Percentiles rank a stretch among this genome's conserved stretches.
Evolutionary conservation across 2,888 invertebrate genomes (phyloP).

Genomic region (Drosophila maculinotata): DNA sequence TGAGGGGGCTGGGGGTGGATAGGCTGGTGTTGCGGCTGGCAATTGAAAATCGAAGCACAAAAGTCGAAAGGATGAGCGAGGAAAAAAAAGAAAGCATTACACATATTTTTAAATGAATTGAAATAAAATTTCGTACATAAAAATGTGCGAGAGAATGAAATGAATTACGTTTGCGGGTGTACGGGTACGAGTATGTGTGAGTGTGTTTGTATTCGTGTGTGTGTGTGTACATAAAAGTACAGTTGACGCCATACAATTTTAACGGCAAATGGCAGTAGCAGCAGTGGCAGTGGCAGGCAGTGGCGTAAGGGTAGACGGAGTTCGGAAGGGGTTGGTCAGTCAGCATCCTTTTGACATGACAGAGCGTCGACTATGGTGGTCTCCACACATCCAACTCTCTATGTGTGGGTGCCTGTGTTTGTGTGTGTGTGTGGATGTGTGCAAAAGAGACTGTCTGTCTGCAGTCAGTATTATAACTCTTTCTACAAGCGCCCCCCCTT

Average conservation of each 20-base stretch:
- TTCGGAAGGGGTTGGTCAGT: constrained; percentile 51
- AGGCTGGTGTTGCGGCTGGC: constrained; percentile 45
- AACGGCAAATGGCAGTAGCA: constrained; percentile 66
- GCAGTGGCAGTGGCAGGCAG: constrained; percentile 47
- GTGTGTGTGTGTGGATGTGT: constrained; percentile 24
- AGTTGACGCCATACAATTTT: constrained; percentile 80
- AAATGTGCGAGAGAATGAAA: constrained; percentile 60
- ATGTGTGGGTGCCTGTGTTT: constrained; percentile 14
- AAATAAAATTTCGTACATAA: constrained; percentile 78
- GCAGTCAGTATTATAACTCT: constrained; percentile 33
- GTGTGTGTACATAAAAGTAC: constrained; percentile 71
- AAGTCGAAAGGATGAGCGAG: constrained; percentile 67
- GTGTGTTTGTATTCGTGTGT: constrained; percentile 23
- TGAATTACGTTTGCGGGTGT: constrained; percentile 49
- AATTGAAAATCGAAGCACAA: constrained; percentile 73
- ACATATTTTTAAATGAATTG: constrained; percentile 79
- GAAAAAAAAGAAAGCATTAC: constrained; percentile 59
- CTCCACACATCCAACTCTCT: constrained; percentile 30
- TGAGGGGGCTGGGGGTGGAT: constrained; percentile 12
- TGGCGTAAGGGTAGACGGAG: constrained; percentile 16
- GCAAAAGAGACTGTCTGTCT: constrained; percentile 56
- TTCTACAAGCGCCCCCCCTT: constrained; percentile 1
- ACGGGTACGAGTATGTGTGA: constrained; percentile 21
- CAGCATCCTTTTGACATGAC: constrained; percentile 64
- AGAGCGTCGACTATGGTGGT: constrained; percentile 49